Evolutionary conservation across 2,888 invertebrate genomes (phyloP).

Genomic region (Lasioglossum zephyrum): DNA sequence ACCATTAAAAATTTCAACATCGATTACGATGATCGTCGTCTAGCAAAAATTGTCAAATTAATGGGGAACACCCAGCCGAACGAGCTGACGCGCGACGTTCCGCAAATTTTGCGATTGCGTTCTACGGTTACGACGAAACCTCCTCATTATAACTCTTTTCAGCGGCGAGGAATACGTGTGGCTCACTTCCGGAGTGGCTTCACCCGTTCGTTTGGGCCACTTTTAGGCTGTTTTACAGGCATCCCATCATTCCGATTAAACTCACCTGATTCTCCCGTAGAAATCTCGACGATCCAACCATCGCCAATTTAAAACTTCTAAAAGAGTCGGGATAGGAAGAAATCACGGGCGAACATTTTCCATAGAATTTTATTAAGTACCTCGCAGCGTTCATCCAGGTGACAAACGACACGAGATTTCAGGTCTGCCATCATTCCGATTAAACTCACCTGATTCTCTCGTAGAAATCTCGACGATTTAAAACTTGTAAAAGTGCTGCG

Average conservation of each 20-base stretch:
- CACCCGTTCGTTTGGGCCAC: not conserved
- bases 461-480: not conserved
- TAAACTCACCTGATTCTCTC: not conserved
- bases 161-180: not conserved
- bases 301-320: too few relatives aligned
- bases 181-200: not conserved
- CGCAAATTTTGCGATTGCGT: slow-evolving; percentile 47
- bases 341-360: not conserved
- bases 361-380: not conserved
- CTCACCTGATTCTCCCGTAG: not conserved
- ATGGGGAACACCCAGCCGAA: slow-evolving; percentile 50
- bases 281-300: not conserved
- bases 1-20: slow-evolving; percentile 42
- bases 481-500: too few relatives aligned
- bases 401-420: not conserved
- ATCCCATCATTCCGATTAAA: not conserved
- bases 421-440: too few relatives aligned
- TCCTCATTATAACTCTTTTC: slow-evolving; percentile 26
- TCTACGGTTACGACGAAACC: slow-evolving; percentile 43
- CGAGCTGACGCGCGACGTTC: slow-evolving; percentile 22
- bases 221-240: not conserved
- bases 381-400: not conserved
- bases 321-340: not conserved
- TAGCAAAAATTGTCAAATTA: slow-evolving; percentile 46
- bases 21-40: slow-evolving; percentile 42